Evolutionary conservation across 2,888 invertebrate species (phyloP).

Genomic region (Sarcophaga carnaria): DNA sequence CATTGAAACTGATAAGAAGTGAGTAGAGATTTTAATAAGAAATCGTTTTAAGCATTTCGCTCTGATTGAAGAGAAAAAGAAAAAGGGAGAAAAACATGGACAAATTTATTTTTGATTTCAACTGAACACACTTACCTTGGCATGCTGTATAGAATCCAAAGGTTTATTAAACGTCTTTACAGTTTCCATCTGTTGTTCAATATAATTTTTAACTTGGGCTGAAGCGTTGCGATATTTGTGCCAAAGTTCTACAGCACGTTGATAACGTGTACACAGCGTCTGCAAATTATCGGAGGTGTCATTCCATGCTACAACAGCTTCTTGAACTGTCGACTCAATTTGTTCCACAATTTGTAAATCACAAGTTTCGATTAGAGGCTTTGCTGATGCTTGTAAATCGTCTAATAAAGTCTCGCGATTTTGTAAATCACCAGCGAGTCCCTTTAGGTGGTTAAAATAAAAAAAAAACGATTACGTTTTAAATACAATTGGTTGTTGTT

Average conservation of each 20-base stretch:
- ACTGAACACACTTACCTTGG: constrained; percentile 84
- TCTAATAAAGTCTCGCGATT: constrained; percentile 89
- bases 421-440: constrained; percentile 89
- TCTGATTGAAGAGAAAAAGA: no score
- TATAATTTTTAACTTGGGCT: constrained; percentile 88
- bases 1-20: not conserved
- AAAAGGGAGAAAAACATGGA: no score
- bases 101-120: not conserved
- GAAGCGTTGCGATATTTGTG: constrained; percentile 90
- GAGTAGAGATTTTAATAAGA: not conserved
- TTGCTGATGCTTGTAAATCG: constrained; percentile 87
- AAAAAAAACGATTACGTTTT: not conserved
- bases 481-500: not conserved
- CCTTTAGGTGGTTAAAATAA: constrained; percentile 82
- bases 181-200: constrained; percentile 89
- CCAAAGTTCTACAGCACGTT: constrained; percentile 92
- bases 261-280: constrained; percentile 89
- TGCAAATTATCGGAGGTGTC: constrained; percentile 90
- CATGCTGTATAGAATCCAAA: constrained; percentile 86
- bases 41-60: no score
- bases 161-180: constrained; percentile 87
- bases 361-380: constrained; percentile 87
- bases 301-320: constrained; percentile 90
- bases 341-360: constrained; percentile 88
- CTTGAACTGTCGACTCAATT: constrained; percentile 89